Evolutionary conservation across 2,113 vertebrate species (phyloP), one percentile per base, ranked within the genome.

Genomic region (Spizaetus ornatus): DNA sequence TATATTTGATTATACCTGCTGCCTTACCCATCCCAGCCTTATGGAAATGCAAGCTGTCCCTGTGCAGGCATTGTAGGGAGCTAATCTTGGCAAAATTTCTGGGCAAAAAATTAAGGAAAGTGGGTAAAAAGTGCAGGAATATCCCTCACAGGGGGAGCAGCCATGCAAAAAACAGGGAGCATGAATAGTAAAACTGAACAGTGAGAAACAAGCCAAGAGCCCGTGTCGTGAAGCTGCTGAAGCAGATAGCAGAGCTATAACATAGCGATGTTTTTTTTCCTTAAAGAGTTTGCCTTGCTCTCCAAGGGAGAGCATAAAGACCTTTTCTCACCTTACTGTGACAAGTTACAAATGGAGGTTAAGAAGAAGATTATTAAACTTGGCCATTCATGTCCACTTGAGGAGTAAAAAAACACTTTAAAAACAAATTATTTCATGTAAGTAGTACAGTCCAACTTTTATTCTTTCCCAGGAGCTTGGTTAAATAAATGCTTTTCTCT

Each of bases 11-110:
- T 40, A 16, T 11, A 63, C 3, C n/a, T 63, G 42, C 62, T 42
- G 61, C 59, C 40, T 76, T 79, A 69, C 52, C 58, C 52, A 48
- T 15, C 36, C 36, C 62, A 76, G 14, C 29, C 38, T 38, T 55
- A 25, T 0, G 0, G 43, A 65, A 86, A 56, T 6, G 7, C 0
- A 0, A 12, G 13, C 40, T 73, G 34, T n/a, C 52, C 47, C 12
- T n/a, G 26, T 1, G 6, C 26, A 71, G 50, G 11, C 13, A 7
- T 7, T 59, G 31, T 36, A 56, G 27, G 27, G 56, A 85, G 34
- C 50, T 71, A 5, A 32, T 67, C 38, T 63, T 72, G 23, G 48
- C 38, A 50, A 82, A 79, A 55, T 8, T 88, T 72, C 34, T 43
- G 27, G 25, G 43, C 10, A 74, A 88, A 83, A 81, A 73, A 15